A percentile compares a stretch with the other conserved stretches of the same genome.
phyloP scores from a whole-genome alignment of 2,797 vertebrate species.

The Pangasius krempfi region DNA sequence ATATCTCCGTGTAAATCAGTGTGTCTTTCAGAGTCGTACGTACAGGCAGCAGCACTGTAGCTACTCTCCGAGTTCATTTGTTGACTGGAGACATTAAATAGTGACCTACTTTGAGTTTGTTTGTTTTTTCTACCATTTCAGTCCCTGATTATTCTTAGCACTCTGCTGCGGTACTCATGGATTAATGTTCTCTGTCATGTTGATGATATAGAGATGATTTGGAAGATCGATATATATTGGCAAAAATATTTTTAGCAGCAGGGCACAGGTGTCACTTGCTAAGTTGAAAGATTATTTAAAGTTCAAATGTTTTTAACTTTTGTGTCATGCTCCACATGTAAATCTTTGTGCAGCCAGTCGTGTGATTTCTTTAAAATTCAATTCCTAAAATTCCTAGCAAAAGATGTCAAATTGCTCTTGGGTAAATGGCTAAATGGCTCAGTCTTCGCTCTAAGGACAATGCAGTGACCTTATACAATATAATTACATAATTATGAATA shows the following conservation, averaged over 20 bases:
- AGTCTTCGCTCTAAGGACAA: not conserved
- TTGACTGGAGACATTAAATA: not conserved
- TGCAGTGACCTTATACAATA: not conserved
- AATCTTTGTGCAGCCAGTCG: not conserved
- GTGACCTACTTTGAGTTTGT: slow-evolving; percentile 2
- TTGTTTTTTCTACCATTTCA: not conserved
- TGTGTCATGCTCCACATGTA: too few species aligned
- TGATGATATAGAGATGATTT: not conserved
- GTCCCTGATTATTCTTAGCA: not conserved
- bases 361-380: not conserved
- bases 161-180: not conserved
- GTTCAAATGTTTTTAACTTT: not conserved
- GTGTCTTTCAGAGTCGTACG: not conserved
- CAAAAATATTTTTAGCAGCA: not conserved
- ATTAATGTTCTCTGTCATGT: not conserved
- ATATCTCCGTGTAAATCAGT: not conserved
- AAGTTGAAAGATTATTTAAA: not conserved
- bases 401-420: not conserved
- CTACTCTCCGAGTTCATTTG: not conserved
- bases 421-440: not conserved
- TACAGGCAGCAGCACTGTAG: not conserved
- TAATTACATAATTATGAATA: not conserved
- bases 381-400: not conserved
- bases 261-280: not conserved
- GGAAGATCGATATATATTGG: not conserved